A percentile compares a stretch with the other conserved stretches of the same genome.
Conservation (phyloP, 2,888 invertebrate species). For the Drosophila hamatofila region DNA sequence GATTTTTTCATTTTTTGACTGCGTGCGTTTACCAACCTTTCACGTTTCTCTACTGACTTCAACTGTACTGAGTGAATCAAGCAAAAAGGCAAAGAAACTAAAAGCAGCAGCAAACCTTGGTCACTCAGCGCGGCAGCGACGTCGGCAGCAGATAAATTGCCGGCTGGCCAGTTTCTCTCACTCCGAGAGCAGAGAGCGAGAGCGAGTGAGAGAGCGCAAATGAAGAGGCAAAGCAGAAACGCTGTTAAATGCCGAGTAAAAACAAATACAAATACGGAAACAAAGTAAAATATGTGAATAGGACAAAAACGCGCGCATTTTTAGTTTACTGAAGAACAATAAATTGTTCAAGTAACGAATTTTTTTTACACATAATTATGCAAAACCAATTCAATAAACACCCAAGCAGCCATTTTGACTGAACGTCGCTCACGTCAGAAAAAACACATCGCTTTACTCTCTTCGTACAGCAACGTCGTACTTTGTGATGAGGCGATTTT, state of each 20-base stretch:
- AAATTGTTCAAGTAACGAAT: conserved; percentile 18
- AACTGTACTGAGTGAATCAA: conserved; percentile 68
- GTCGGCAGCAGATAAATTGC: conserved; percentile 62
- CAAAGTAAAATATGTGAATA: conserved; percentile 54
- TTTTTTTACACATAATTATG: conserved; percentile 36
- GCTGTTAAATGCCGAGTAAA: conserved; percentile 70
- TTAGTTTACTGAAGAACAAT: conserved; percentile 16
- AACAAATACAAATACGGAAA: conserved; percentile 75
- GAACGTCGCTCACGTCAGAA: conserved; percentile 50
- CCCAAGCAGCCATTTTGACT: conserved; percentile 59
- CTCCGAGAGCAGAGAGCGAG: background rate
- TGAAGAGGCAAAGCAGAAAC: conserved; percentile 45
- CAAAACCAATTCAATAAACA: conserved; percentile 40
- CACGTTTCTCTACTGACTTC: conserved; percentile 61
- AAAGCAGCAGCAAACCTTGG: conserved; percentile 38
- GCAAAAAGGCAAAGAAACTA: conserved; percentile 49
- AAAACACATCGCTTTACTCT: conserved; percentile 64
- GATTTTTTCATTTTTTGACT: conserved; percentile 2
- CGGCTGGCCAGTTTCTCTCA: conserved; percentile 36
- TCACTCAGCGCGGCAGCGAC: conserved; percentile 40
- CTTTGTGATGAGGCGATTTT: conserved; percentile 29
- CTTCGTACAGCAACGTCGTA: conserved; percentile 58
- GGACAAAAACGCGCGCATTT: conserved; percentile 65
- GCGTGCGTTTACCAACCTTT: conserved; percentile 67
- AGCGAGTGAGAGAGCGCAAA: conserved; percentile 28